These are phyloP conservation scores for Ichneumoninae sp. DNA, from an alignment of 2,888 invertebrate genomes.

Conservation along the genomic window DNA sequence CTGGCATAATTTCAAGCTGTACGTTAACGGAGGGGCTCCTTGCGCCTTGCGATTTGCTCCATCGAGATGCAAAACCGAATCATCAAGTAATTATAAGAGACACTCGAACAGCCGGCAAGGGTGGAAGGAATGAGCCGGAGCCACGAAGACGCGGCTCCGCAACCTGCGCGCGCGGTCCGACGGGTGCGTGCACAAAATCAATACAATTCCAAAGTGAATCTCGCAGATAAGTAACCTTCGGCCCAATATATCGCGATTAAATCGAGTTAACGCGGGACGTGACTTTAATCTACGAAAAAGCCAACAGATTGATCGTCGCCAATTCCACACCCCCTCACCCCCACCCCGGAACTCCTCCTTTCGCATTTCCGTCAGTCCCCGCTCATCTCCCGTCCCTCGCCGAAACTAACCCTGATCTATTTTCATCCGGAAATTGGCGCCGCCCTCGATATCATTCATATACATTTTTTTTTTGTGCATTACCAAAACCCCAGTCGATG, in stretches of 20 bases:
- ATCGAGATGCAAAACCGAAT: neutral
- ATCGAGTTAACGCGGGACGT: conserved; percentile 64
- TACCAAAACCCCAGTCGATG: neutral
- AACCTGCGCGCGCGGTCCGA: conserved; percentile 37
- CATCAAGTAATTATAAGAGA: neutral
- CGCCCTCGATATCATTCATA: conserved; percentile 52
- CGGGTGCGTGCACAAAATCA: conserved; percentile 66
- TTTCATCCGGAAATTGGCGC: conserved; percentile 58
- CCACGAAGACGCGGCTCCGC: conserved; percentile 35
- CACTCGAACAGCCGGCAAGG: neutral
- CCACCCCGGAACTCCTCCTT: neutral
- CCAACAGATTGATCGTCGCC: conserved; percentile 55
- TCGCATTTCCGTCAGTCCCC: conserved; percentile 5
- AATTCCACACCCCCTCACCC: neutral
- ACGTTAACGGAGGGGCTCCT: neutral
- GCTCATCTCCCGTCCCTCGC: neutral
- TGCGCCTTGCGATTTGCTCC: neutral
- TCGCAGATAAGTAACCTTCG: conserved; percentile 64
- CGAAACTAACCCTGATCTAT: conserved; percentile 50
- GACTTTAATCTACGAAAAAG: conserved; percentile 66
- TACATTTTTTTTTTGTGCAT: neutral
- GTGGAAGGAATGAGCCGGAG: conserved; percentile 39
- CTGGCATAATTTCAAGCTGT: neutral
- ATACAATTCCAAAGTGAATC: conserved; percentile 65
- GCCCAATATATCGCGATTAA: conserved; percentile 68